These are phyloP conservation scores for Aphaenogaster floridana DNA, from an alignment of 1,140 invertebrate species.

Conservation along the genomic window DNA sequence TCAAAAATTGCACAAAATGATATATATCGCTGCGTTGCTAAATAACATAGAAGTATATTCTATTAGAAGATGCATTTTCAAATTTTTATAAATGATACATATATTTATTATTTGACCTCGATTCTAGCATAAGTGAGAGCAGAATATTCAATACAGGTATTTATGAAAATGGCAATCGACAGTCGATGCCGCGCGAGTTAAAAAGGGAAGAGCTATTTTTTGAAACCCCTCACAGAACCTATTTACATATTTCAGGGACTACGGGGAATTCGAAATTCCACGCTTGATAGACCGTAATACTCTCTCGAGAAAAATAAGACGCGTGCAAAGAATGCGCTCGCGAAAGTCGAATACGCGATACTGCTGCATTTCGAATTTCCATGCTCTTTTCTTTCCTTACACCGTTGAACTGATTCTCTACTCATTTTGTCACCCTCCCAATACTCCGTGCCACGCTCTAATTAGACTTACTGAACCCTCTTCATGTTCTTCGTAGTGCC, in stretches of 20 bases:
- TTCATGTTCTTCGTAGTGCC: conserved; percentile 65
- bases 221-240: background rate
- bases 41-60: background rate
- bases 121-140: background rate
- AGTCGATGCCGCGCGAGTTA: background rate
- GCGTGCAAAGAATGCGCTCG: conserved; percentile 46
- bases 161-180: conserved; percentile 6
- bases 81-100: background rate
- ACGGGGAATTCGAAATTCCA: conserved; percentile 47
- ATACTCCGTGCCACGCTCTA: conserved; percentile 74
- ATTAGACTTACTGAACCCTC: conserved; percentile 80
- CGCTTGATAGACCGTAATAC: conserved; percentile 36
- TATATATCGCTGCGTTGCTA: background rate
- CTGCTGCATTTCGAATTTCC: conserved; percentile 66
- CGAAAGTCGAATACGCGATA: conserved; percentile 15
- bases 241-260: conserved; percentile 47
- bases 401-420: conserved; percentile 38
- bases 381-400: conserved; percentile 69
- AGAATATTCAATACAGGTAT: conserved; percentile 1
- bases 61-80: background rate
- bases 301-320: conserved; percentile 33
- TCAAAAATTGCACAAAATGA: background rate
- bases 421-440: conserved; percentile 65
- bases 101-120: background rate
- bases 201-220: conserved; percentile 23